Evolutionary conservation across 2,113 vertebrate species (phyloP), one percentile per base, ranked within the genome.

Genomic region (Oophaga pumilio): DNA sequence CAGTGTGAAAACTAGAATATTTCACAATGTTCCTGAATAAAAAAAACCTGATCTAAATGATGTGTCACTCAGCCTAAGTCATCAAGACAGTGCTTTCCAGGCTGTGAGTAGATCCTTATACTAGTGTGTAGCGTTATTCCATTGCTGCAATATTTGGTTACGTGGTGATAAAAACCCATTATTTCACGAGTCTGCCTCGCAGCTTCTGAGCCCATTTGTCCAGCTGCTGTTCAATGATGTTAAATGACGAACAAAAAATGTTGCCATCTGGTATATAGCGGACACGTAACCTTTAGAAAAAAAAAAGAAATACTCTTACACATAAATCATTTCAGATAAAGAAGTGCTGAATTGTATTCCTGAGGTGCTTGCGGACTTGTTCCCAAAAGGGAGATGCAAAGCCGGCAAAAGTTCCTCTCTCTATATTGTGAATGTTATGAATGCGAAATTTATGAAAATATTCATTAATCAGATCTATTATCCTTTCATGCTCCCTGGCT

Each of bases 301-400:
- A 43, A 43, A 43, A 43, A 43, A n/a, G n/a, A 43, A 77, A 83
- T 84, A 64, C 64, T 68, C 80, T 83, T 88, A 66, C 79, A 84
- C 81, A 88, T 88, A 88, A 88, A 84, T 88, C 87, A 88, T 71
- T 88, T 49, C 28, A 68, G 87, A 84, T 88, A 88, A 88, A 88
- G 87, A 88, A 88, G 81, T 88, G 87, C 87, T 88, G 87, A 88
- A 84, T 88, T 88, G 87, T 84, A 88, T 84, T 84, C 71, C 87
- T 84, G 82, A 77, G 81, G 81, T 62, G 74, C 73, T 56, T 33
- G 71, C 57, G 17, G 87, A 64, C 77, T 88, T 68, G 80, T 69
- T 88, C 87, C 87, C 71, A 84, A 76, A 76, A 84, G 73, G 57
- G 68, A 74, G 86, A 50, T 87, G 86, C 86, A 60, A 60, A 50